These are phyloP conservation scores for Chironomus riparius DNA, from an alignment of 2,888 invertebrate species.

Conservation along the genomic window DNA sequence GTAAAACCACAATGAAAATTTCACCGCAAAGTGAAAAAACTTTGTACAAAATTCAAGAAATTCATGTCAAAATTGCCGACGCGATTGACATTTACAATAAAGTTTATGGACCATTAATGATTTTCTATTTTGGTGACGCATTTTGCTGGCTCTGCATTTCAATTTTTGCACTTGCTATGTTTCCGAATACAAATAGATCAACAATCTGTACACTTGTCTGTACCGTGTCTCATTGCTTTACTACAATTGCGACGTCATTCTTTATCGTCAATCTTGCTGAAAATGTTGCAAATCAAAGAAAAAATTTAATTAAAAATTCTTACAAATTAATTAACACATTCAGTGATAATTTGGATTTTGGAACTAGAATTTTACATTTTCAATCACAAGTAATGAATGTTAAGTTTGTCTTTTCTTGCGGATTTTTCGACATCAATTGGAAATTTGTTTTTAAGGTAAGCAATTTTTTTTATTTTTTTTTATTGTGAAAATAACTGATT, in stretches of 20 bases:
- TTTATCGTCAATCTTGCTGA: not conserved
- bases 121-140: not conserved
- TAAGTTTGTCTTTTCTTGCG: not conserved
- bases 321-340: not conserved
- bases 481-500: too few relatives aligned
- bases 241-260: not conserved
- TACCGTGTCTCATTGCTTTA: not conserved
- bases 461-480: too few relatives aligned
- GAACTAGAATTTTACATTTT: not conserved
- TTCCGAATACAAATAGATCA: not conserved
- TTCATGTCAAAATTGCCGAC: not conserved
- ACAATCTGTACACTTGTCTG: not conserved
- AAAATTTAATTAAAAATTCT: not conserved
- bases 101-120: not conserved
- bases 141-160: not conserved
- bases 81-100: not conserved
- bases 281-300: not conserved
- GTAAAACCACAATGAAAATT: not conserved
- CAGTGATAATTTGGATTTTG: not conserved
- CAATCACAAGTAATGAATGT: not conserved
- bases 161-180: not conserved
- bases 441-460: not conserved
- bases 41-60: not conserved
- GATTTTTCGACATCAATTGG: not conserved
- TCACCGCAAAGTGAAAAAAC: not conserved